Percentiles rank a stretch among this genome's conserved stretches.
Conservation (phyloP, 2,888 invertebrate species). For the Crepidodera aurea region DNA sequence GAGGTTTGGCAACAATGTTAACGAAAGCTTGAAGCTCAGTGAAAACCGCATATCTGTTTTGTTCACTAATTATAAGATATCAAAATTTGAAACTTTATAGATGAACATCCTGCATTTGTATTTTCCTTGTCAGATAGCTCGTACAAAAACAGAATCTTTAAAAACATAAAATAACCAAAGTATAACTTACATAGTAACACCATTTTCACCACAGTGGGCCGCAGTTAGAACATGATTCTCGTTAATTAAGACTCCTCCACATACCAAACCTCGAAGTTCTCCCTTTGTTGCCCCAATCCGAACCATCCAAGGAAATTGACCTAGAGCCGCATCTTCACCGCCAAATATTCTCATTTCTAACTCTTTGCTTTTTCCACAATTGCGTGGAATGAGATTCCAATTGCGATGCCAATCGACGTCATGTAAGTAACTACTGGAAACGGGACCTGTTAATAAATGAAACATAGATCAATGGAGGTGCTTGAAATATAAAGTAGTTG, state of each 20-base stretch:
- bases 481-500: too few relatives aligned
- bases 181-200: conserved; percentile 19
- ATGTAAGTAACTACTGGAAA: neutral
- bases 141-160: too few relatives aligned
- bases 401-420: conserved; percentile 11
- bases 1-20: too few relatives aligned
- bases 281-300: conserved; percentile 7
- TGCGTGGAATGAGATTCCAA: conserved; percentile 4
- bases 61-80: too few relatives aligned
- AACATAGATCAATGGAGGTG: too few relatives aligned
- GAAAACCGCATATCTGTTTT: too few relatives aligned
- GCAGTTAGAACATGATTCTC: conserved; percentile 14
- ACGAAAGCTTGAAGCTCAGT: too few relatives aligned
- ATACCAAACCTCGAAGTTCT: neutral
- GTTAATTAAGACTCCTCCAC: conserved; percentile 16
- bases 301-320: conserved; percentile 22
- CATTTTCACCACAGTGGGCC: conserved; percentile 22
- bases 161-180: too few relatives aligned
- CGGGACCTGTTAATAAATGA: neutral
- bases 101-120: too few relatives aligned
- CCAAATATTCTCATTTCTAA: conserved; percentile 21
- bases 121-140: too few relatives aligned
- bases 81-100: too few relatives aligned
- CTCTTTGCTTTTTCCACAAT: conserved; percentile 19
- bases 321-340: conserved; percentile 15